phyloP scores from a whole-genome alignment of 2,888 invertebrate species.

The Lampropteryx suffumata region DNA sequence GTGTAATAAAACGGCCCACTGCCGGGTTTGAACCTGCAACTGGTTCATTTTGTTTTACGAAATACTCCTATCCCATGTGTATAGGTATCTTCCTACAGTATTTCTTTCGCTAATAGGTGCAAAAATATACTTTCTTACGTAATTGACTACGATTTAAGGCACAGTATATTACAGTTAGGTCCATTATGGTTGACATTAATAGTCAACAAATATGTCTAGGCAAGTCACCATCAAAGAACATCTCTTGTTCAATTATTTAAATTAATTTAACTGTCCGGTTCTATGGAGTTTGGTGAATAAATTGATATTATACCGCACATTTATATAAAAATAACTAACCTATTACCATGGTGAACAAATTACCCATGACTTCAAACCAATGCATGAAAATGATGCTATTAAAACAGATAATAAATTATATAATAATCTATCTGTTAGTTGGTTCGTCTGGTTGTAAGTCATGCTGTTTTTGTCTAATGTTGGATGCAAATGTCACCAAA shows the following conservation, averaged over 20 bases:
- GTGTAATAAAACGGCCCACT: conserved; percentile 23
- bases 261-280: conserved; percentile 5
- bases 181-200: conserved; percentile 28
- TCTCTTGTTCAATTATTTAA: conserved; percentile 11
- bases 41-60: neutral
- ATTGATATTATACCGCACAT: neutral
- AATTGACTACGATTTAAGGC: conserved; percentile 13
- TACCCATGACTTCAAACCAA: conserved; percentile 1
- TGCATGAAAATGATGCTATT: neutral
- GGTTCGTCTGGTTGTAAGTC: too few species aligned
- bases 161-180: conserved; percentile 24
- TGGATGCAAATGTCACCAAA: too few species aligned
- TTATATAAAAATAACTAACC: neutral
- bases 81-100: neutral
- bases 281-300: neutral
- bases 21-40: conserved; percentile 8
- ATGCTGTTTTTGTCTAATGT: too few species aligned
- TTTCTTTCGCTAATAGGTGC: conserved; percentile 9
- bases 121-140: conserved; percentile 7
- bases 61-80: neutral
- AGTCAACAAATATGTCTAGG: conserved; percentile 19
- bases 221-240: conserved; percentile 14
- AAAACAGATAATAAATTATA: neutral
- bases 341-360: conserved; percentile 1
- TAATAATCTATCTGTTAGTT: too few species aligned